Evolutionary conservation across 1,140 invertebrate species (phyloP).

Genomic region (Drosophila prosaltans): DNA sequence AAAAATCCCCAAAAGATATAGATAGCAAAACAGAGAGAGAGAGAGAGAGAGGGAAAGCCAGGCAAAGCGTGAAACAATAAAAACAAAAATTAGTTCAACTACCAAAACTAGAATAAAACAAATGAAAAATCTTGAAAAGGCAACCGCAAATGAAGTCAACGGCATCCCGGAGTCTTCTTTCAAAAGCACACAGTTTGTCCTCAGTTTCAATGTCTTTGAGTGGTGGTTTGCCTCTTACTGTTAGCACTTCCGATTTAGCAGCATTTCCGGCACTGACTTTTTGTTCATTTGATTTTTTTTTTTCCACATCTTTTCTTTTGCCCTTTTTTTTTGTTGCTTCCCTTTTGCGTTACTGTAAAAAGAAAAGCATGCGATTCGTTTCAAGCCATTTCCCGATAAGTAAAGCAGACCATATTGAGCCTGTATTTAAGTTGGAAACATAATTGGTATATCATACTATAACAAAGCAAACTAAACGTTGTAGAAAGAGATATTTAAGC

Average conservation of each 20-base stretch:
- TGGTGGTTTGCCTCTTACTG: slow-evolving; percentile 28
- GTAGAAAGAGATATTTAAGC: background rate
- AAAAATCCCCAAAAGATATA: slow-evolving; percentile 1
- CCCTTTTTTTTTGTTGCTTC: background rate
- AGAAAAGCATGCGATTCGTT: slow-evolving; percentile 5
- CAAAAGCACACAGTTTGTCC: slow-evolving; percentile 16
- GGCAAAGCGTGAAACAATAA: slow-evolving; percentile 3
- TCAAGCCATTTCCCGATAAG: background rate
- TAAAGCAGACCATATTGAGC: slow-evolving; percentile 19
- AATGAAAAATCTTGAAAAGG: slow-evolving; percentile 9
- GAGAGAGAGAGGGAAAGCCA: background rate
- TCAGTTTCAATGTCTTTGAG: slow-evolving; percentile 7
- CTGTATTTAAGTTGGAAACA: slow-evolving; percentile 6
- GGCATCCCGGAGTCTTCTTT: slow-evolving; percentile 13
- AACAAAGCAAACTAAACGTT: too few relatives aligned
- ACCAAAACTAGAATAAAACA: background rate
- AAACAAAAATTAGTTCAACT: slow-evolving; percentile 9
- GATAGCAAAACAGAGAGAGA: background rate
- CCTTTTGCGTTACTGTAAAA: background rate
- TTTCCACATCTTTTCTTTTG: slow-evolving; percentile 1
- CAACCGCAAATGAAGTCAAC: slow-evolving; percentile 39
- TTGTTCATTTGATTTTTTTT: slow-evolving; percentile 19
- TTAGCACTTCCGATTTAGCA: slow-evolving; percentile 55
- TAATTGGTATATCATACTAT: background rate
- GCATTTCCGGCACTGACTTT: slow-evolving; percentile 49